Conservation (phyloP, 1,140 invertebrate species). For the Lucilia sericata region DNA sequence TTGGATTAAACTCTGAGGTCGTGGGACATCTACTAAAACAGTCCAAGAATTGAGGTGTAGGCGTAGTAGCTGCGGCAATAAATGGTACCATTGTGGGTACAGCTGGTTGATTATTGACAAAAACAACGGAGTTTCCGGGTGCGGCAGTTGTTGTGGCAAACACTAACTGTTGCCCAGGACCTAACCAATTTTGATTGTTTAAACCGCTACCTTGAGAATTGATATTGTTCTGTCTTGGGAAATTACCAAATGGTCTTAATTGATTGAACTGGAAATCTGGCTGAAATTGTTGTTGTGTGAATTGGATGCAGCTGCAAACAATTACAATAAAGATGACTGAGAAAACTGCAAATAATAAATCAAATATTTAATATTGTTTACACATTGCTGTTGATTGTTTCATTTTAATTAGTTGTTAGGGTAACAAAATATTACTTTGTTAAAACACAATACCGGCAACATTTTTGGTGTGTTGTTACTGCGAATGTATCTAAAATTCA, state of each 20-base stretch:
- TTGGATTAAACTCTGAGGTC: constrained; percentile 76
- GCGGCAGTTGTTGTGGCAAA: background rate
- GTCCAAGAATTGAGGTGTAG: constrained; percentile 55
- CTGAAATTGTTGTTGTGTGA: background rate
- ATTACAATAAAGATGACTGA: background rate
- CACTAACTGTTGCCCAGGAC: background rate
- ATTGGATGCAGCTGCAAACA: background rate
- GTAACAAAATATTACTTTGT: background rate
- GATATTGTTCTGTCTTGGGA: constrained; percentile 28
- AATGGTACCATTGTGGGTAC: constrained; percentile 55
- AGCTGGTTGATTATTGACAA: constrained; percentile 57
- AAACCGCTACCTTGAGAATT: background rate
- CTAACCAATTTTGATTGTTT: constrained; percentile 1
- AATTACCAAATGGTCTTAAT: background rate
- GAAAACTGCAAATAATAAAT: background rate
- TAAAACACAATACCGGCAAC: background rate
- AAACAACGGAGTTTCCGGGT: constrained; percentile 48
- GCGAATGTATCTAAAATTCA: background rate
- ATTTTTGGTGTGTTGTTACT: background rate
- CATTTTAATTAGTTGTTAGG: background rate
- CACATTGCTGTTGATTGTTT: background rate
- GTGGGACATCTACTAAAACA: constrained; percentile 70
- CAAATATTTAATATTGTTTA: background rate
- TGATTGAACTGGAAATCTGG: background rate
- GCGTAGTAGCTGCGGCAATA: constrained; percentile 51